Base-by-base conservation (phyloP, 2,888 invertebrate species). In the Rhamphomyia laevipes region DNA sequence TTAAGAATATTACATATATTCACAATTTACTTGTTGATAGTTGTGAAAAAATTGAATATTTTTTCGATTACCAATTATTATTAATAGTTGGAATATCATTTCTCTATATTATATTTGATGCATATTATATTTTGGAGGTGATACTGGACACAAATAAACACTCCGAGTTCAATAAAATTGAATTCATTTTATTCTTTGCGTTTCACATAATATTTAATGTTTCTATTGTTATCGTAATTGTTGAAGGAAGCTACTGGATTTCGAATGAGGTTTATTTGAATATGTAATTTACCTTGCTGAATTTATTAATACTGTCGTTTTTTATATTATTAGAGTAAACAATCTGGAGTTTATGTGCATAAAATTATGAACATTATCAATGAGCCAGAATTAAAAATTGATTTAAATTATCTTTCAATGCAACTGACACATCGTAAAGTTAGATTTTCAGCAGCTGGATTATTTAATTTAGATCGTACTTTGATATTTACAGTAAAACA, bases 401-500 rank as follows among this genome's bases (percentile, higher is more conserved):
- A 66, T 4, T 55, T 70, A 0, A 57, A 62, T 21, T 59, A 67
- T 3, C 53, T 70, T 1, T 69, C 69, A 6, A 51, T 68, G 52
- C 70, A 70, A 46, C 53, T 72, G 31, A 56, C 62, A 9, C 65
- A 69, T 53, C 59, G 67, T 2, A 64, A 62, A 51, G 64, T 70
- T 1, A 53, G 59, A 3, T 70, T 72, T 35, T 67, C 70, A 2
- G 69, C 68, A 3, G 70, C 66, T 3, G 71, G 70, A 35, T 51
- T 72, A 3, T 71, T 72, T 54, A 60, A 62, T 11, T 58, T 72
- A 56, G 69, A 72, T 57, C 62, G 68, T 13, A 66, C 69, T 4
- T 56, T 72, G 2, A 61, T 70, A 47, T 70, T 70, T 56, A 68
- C 70, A 35, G 72, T 70, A 50, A 50, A 60, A n/a, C n/a, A n/a